Base-by-base conservation (phyloP, 1,140 invertebrate genomes). In the Pissodes strobi region DNA sequence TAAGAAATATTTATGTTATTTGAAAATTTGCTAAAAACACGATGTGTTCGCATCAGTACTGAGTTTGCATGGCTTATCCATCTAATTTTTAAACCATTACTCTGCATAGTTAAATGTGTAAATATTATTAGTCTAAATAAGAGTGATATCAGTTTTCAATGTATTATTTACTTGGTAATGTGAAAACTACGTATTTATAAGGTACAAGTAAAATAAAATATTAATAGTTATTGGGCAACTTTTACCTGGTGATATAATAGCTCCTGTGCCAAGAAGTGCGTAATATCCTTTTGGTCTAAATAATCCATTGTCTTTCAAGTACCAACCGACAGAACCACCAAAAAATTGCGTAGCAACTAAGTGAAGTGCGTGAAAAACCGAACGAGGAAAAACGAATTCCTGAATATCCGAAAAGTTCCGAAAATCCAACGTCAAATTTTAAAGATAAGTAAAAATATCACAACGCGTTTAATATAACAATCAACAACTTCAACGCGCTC, bases 231-330 rank as follows among this genome's bases (percentile, higher is more conserved):
- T 39, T 19, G 37, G 15, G 15, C 13, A 57, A 57, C n/a, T n/a
- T 57, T 48, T 67, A 78, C 76, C 76, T 78, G 76, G 49, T 91
- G 88, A 81, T 86, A 89, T 79, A 88, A 88, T 78, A 91, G 82
- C 82, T 91, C 89, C 78, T 87, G 89, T 71, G 88, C 88, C 69
- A 91, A 83, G 78, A 91, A 87, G 79, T 86, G 89, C 61, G 88
- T 87, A 76, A 90, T 87, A 81, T 91, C 89, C 80, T 86, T 84
- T 69, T 88, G 86, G 82, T 91, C 88, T 80, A 90, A 87, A 78
- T 70, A 75, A 52, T 74, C 75, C 75, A 77, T 77, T 30, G 65
- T 62, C 19, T 41, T 58, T 57, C 19, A 18, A 57, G 39, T 55
- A 60, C 37, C 46, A 51, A 41, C 2, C 10, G 39, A 8, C 8